Conservation (phyloP, 2,888 invertebrate species). For the Lordiphosa andalusiaca region DNA sequence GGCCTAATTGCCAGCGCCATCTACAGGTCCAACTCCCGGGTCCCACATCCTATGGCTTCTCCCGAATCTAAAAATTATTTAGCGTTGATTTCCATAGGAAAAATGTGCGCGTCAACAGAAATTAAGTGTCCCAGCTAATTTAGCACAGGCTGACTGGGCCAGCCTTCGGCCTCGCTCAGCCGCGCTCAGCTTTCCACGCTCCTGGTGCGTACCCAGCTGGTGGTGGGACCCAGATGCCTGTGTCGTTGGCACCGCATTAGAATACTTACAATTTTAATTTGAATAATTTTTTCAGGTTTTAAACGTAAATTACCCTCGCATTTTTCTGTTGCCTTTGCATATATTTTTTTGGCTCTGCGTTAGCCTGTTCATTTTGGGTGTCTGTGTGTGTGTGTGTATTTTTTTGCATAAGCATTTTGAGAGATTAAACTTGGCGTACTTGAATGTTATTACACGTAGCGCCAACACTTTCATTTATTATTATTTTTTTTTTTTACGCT, state of each 20-base stretch:
- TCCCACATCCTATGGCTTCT: background rate
- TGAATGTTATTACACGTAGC: slow-evolving; percentile 72
- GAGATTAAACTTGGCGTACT: slow-evolving; percentile 74
- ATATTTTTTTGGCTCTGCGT: slow-evolving; percentile 38
- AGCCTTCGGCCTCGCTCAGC: slow-evolving; percentile 24
- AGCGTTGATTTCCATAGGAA: slow-evolving; percentile 72
- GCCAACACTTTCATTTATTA: slow-evolving; percentile 73
- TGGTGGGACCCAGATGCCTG: slow-evolving; percentile 39
- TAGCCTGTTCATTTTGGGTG: slow-evolving; percentile 33
- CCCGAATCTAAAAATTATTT: slow-evolving; percentile 57
- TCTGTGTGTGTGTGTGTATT: slow-evolving; percentile 14
- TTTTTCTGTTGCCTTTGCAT: slow-evolving; percentile 48
- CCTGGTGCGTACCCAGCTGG: slow-evolving; percentile 35
- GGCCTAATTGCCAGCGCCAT: slow-evolving; percentile 68
- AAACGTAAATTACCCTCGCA: slow-evolving; percentile 71
- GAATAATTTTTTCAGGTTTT: slow-evolving; percentile 71
- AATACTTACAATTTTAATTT: slow-evolving; percentile 73
- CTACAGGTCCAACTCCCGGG: slow-evolving; percentile 23
- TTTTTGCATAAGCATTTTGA: slow-evolving; percentile 69
- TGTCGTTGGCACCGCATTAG: slow-evolving; percentile 62
- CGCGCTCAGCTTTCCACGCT: slow-evolving; percentile 3
- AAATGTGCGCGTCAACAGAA: slow-evolving; percentile 74
- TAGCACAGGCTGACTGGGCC: slow-evolving; percentile 50
- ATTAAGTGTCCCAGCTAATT: slow-evolving; percentile 74
- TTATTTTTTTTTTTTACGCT: slow-evolving; percentile 64